A percentile compares a stretch with the other conserved stretches of the same genome.
phyloP scores from a whole-genome alignment of 1,140 invertebrate species.

The Penaeus indicus region DNA sequence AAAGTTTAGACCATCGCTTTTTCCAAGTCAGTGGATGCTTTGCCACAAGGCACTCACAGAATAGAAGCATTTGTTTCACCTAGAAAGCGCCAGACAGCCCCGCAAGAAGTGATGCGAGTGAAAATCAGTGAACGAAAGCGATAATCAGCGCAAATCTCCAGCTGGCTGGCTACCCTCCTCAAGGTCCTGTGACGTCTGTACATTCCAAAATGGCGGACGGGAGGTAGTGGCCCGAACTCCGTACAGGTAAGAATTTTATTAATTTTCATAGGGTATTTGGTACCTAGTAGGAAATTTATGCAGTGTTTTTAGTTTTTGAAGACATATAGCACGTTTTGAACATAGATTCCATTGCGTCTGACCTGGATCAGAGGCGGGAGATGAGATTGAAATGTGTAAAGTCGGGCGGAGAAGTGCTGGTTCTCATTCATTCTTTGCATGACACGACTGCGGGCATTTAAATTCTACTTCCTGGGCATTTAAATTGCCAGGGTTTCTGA shows the following conservation, averaged over 20 bases:
- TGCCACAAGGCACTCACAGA: no score
- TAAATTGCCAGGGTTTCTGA: constrained; percentile 42
- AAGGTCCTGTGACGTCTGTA: constrained; percentile 55
- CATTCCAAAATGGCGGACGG: constrained; percentile 59
- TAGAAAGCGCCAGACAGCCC: neutral
- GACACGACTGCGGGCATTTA: constrained; percentile 58
- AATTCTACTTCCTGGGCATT: constrained; percentile 59
- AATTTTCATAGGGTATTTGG: constrained; percentile 45
- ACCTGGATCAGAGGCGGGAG: neutral
- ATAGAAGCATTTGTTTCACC: no score
- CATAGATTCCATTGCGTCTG: constrained; percentile 2
- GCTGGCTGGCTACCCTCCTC: constrained; percentile 39
- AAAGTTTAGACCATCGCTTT: no score
- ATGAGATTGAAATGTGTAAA: constrained; percentile 53
- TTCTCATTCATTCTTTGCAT: constrained; percentile 54
- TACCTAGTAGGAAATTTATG: neutral
- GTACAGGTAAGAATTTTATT: constrained; percentile 56
- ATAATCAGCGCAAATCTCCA: constrained; percentile 32
- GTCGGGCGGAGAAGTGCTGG: constrained; percentile 32
- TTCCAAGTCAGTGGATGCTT: no score
- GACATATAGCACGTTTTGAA: constrained; percentile 43
- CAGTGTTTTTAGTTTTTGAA: constrained; percentile 29
- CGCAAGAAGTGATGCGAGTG: constrained; percentile 15
- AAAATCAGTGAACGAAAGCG: constrained; percentile 36
- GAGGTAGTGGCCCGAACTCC: constrained; percentile 37